A percentile compares a stretch with the other conserved stretches of the same genome.
Conservation (phyloP, 2,113 vertebrate species). For the Pseudopipra pipra region DNA sequence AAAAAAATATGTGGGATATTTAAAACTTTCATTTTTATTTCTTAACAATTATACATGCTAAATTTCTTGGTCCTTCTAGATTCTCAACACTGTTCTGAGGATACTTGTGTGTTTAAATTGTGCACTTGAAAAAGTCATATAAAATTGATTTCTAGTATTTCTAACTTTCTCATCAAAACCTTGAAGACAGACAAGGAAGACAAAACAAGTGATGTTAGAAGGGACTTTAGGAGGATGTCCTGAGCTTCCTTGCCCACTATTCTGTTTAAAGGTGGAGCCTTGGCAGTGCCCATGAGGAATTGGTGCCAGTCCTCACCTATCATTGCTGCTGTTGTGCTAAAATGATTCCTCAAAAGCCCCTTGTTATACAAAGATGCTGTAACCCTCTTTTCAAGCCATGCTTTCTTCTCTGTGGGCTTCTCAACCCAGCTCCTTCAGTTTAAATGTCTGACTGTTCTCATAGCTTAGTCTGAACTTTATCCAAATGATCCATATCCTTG, state of each 20-base stretch:
- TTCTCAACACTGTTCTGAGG: background rate
- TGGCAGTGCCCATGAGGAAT: background rate
- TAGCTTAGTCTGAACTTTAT: background rate
- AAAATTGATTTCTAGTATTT: background rate
- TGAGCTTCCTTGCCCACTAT: background rate
- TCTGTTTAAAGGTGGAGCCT: background rate
- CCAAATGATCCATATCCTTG: background rate
- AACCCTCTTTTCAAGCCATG: background rate
- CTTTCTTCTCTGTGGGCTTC: background rate
- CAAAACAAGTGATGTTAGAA: background rate
- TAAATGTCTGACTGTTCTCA: background rate
- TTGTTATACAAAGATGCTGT: background rate
- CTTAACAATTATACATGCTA: accelerated
- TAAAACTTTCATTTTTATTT: background rate
- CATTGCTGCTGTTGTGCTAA: background rate
- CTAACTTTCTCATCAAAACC: background rate
- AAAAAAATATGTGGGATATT: background rate
- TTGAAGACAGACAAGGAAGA: background rate
- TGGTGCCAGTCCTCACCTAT: background rate
- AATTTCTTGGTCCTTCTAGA: background rate
- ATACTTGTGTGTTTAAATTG: background rate
- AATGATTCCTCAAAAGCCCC: background rate
- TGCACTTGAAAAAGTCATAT: background rate
- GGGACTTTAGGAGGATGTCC: background rate
- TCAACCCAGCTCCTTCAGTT: background rate